phyloP scores from a whole-genome alignment of 2,888 invertebrate genomes.

The Mallateleia sp. region DNA sequence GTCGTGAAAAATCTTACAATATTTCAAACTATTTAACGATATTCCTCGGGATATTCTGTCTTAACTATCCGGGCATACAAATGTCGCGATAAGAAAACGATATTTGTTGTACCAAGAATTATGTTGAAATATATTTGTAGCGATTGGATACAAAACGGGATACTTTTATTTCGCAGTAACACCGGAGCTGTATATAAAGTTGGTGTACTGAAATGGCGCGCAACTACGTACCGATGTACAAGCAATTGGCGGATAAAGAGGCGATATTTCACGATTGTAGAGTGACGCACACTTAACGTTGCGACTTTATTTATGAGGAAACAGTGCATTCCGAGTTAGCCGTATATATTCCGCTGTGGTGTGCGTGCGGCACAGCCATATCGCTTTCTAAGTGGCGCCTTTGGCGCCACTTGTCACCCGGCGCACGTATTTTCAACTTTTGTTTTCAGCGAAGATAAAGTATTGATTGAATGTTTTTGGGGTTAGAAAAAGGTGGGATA shows the following conservation, averaged over 20 bases:
- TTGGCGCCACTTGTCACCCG: slow-evolving; percentile 66
- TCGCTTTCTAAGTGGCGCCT: slow-evolving; percentile 60
- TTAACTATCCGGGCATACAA: slow-evolving; percentile 54
- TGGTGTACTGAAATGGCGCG: slow-evolving; percentile 32
- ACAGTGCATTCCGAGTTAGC: slow-evolving; percentile 52
- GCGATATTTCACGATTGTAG: slow-evolving; percentile 68
- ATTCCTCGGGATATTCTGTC: slow-evolving; percentile 19
- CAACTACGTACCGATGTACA: slow-evolving; percentile 55
- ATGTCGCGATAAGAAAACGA: slow-evolving; percentile 57
- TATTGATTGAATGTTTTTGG: slow-evolving; percentile 60
- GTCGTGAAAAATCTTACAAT: background rate
- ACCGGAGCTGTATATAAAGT: slow-evolving; percentile 39
- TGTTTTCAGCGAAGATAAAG: slow-evolving; percentile 64
- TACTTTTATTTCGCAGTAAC: slow-evolving; percentile 52
- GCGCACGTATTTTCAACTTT: slow-evolving; percentile 66
- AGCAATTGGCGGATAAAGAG: slow-evolving; percentile 73
- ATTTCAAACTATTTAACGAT: slow-evolving; percentile 36
- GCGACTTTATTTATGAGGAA: slow-evolving; percentile 71
- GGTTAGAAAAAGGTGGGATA: slow-evolving; percentile 1
- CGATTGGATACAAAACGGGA: slow-evolving; percentile 50
- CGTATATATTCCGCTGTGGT: slow-evolving; percentile 33
- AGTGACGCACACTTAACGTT: slow-evolving; percentile 67
- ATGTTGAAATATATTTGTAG: slow-evolving; percentile 59
- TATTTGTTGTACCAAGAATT: slow-evolving; percentile 51
- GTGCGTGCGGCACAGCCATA: slow-evolving; percentile 30